Conservation (phyloP, 2,888 invertebrate species). For the Eurois occulta region DNA sequence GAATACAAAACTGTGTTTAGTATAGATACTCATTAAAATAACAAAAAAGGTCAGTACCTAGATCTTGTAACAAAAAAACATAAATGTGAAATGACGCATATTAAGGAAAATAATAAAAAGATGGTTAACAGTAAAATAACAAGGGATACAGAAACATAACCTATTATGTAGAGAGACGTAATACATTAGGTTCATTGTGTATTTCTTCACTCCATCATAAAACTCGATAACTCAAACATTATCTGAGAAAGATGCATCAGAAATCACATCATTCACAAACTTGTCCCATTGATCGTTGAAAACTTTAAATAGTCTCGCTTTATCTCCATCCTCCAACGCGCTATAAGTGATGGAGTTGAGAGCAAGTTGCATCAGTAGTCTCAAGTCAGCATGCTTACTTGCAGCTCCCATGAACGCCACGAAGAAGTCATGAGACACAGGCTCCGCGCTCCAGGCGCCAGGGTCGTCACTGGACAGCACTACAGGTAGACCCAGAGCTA, state of each 20-base stretch:
- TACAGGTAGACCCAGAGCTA: conserved; percentile 93
- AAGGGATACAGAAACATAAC: neutral
- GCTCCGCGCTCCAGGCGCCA: conserved; percentile 93
- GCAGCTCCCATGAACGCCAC: conserved; percentile 94
- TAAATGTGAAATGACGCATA: neutral
- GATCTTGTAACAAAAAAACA: neutral
- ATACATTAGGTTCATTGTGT: neutral
- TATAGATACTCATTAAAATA: neutral
- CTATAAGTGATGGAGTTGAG: conserved; percentile 94
- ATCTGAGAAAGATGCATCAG: conserved; percentile 26
- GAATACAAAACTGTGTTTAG: neutral
- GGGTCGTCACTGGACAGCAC: conserved; percentile 95
- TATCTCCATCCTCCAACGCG: conserved; percentile 79
- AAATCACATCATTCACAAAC: conserved; percentile 77
- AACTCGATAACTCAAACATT: neutral
- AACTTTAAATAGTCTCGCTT: conserved; percentile 70
- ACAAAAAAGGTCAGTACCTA: neutral
- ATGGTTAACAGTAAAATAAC: neutral
- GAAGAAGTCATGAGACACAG: conserved; percentile 94
- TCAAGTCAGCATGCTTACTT: conserved; percentile 92
- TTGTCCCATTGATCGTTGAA: conserved; percentile 79
- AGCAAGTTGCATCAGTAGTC: conserved; percentile 93
- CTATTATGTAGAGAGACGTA: neutral
- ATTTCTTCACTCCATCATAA: neutral
- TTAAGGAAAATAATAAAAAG: conserved; percentile 7